Percentiles rank a stretch among this genome's conserved stretches.
phyloP scores from a whole-genome alignment of 1,140 invertebrate genomes.

The Trissolcus basalis region DNA sequence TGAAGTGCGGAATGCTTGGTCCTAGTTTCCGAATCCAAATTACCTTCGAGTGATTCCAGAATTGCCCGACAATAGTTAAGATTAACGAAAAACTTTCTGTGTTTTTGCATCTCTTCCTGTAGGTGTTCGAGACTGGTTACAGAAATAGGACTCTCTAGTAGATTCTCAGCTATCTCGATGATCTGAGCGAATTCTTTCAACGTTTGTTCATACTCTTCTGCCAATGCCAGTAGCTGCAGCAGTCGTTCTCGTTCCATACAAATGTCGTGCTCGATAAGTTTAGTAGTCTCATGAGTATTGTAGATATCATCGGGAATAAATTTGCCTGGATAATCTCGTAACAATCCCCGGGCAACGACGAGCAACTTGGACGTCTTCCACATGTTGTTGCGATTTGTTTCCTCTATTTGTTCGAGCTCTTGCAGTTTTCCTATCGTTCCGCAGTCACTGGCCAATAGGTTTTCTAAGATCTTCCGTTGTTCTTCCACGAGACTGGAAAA shows the following conservation, averaged over 20 bases:
- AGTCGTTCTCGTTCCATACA: conserved; percentile 83
- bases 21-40: conserved; percentile 86
- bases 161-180: conserved; percentile 85
- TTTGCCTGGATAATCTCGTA: conserved; percentile 80
- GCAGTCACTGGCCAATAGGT: conserved; percentile 78
- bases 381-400: conserved; percentile 76
- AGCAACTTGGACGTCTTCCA: conserved; percentile 76
- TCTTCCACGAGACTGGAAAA: conserved; percentile 74
- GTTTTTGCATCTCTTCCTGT: conserved; percentile 91
- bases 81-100: conserved; percentile 91
- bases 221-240: conserved; percentile 82
- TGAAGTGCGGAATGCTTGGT: conserved; percentile 85
- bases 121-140: conserved; percentile 85
- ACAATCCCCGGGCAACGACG: conserved; percentile 75
- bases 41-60: conserved; percentile 88
- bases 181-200: conserved; percentile 90
- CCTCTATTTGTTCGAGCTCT: conserved; percentile 81
- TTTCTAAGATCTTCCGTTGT: conserved; percentile 77
- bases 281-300: conserved; percentile 80
- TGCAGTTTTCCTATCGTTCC: conserved; percentile 80
- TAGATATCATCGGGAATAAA: conserved; percentile 82
- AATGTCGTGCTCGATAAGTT: conserved; percentile 82
- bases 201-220: conserved; percentile 91
- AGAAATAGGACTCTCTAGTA: conserved; percentile 84
- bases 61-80: conserved; percentile 89